A percentile compares a stretch with the other conserved stretches of the same genome.
These are phyloP conservation scores for Acronicta alni DNA, from an alignment of 2,888 invertebrate genomes.

Conservation along the genomic window DNA sequence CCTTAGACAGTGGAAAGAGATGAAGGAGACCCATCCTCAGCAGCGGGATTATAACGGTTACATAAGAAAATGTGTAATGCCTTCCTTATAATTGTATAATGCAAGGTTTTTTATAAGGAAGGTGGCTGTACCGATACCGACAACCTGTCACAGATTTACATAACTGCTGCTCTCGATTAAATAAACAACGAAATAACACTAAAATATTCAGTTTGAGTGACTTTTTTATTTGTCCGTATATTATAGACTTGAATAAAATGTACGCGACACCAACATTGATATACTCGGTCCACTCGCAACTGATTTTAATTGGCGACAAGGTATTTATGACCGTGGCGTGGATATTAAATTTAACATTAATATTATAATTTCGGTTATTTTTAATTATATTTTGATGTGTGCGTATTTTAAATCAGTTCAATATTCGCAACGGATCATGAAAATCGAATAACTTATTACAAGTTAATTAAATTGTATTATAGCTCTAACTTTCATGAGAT, in stretches of 20 bases:
- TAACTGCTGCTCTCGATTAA: no score
- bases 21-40: no score
- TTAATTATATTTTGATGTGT: constrained; percentile 8
- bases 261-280: constrained; percentile 26
- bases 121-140: no score
- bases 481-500: neutral
- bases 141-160: no score
- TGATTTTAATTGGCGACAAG: constrained; percentile 33
- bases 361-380: neutral
- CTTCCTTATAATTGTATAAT: no score
- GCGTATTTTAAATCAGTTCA: neutral
- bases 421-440: neutral
- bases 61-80: no score
- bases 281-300: constrained; percentile 16
- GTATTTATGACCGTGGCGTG: constrained; percentile 14
- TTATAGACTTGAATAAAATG: constrained; percentile 23
- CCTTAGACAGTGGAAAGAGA: no score
- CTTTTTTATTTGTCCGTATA: constrained; percentile 23
- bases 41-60: no score
- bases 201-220: constrained; percentile 21
- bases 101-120: no score
- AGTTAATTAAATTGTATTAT: neutral
- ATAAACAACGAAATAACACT: neutral
- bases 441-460: neutral
- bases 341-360: constrained; percentile 17